Evolutionary conservation across 64 coral and sea anemone species (phyloP), one percentile per base, ranked within the genome.

Genomic region (Porites lutea): DNA sequence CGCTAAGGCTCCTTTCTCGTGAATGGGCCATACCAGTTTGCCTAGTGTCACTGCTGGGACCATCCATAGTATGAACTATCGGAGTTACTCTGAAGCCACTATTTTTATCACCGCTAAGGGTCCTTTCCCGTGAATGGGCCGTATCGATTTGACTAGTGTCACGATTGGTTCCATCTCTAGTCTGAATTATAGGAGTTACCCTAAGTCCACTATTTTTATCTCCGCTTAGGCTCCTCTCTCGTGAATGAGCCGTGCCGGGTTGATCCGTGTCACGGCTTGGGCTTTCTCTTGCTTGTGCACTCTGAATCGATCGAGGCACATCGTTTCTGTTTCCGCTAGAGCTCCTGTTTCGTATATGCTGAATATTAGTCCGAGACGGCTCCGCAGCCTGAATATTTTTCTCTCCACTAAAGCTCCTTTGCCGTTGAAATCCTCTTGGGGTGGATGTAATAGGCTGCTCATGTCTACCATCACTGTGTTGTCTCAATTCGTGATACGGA

Each of bases 1-100:
- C 63, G 69, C 81, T 84, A 21, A 84, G 62, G 81, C 81, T 84
- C 48, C 81, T 84, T 84, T 84, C 62, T 23, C 81, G 45, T 50
- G 18, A 67, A 65, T 48, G 80, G 47, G 14, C 59, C 18, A 62
- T 16, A 44, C 45, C 47, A 3, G 3, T 82, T 65, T 65, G 79
- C 16, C 37, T 8, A 9, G 15, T 84, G 62, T 69, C 81, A 21
- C 81, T 62, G 69, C 2, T 69, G 2, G 81, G 46, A 7, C 4
- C 15, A 7, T 84, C 81, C 52, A 68, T 68, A 16, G 48, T 9
- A 8, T 71, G 68, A 11, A 23, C 12, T 22, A 20, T 71, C 21
- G 49, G 45, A 44, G 51, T 76, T 51, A 48, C 12, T 50, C 46
- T 16, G 20, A 47, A 61, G 19, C 62, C 63, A 69, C 69, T 47